These are phyloP conservation scores for Todiramphus chloris DNA, from an alignment of 2,113 vertebrate genomes.

Conservation along the genomic window DNA sequence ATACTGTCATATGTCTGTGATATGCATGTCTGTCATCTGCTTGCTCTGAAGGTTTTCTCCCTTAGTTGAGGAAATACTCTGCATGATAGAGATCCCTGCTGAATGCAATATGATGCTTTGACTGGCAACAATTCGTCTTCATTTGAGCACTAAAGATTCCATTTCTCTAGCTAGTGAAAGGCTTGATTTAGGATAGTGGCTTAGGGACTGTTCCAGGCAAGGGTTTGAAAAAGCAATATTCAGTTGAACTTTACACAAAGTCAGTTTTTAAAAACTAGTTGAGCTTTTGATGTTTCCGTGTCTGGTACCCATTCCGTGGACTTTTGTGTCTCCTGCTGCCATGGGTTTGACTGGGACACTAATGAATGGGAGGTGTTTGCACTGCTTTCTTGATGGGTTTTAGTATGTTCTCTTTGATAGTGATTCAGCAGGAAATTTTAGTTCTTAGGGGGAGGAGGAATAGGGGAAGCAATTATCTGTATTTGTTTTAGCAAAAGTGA, in stretches of 20 bases:
- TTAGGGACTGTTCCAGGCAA: not conserved
- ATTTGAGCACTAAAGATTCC: constrained; percentile 14
- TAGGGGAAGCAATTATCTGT: not conserved
- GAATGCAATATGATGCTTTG: constrained; percentile 6
- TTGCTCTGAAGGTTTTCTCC: constrained; percentile 5
- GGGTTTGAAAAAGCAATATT: not conserved
- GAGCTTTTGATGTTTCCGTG: not conserved
- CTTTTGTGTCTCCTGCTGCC: not conserved
- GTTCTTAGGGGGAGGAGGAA: not conserved
- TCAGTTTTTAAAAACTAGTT: not conserved
- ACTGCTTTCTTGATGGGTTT: not conserved
- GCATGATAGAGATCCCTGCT: not conserved
- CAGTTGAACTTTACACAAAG: not conserved
- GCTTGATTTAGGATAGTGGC: not conserved
- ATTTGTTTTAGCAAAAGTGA: not conserved
- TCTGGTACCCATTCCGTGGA: not conserved
- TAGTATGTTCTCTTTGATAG: not conserved
- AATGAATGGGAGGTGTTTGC: not conserved
- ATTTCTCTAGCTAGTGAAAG: constrained; percentile 1
- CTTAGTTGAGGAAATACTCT: not conserved
- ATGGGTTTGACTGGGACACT: not conserved
- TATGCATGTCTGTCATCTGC: not conserved
- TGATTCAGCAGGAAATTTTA: not conserved
- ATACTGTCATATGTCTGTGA: not conserved
- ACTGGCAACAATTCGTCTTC: constrained; percentile 3